A percentile compares a stretch with the other conserved stretches of the same genome.
Evolutionary conservation across 2,797 vertebrate genomes (phyloP).

Genomic region (Lutra lutra): DNA sequence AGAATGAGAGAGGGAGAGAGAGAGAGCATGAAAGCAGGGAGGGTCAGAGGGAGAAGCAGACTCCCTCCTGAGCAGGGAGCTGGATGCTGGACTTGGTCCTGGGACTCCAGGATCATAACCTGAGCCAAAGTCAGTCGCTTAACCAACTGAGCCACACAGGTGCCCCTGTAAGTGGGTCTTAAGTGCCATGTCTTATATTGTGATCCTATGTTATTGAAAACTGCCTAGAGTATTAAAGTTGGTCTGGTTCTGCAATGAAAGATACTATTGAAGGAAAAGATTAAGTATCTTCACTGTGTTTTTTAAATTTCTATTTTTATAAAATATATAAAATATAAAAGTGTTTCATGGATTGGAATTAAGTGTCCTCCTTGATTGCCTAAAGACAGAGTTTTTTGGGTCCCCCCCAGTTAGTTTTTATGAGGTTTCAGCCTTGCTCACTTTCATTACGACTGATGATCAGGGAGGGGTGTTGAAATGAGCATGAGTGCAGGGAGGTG

Average conservation of each 20-base stretch:
- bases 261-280: background rate
- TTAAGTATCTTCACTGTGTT: background rate
- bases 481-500: fast-evolving
- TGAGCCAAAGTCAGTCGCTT: too few species aligned
- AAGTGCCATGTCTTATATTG: background rate
- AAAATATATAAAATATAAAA: background rate
- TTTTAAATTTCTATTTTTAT: background rate
- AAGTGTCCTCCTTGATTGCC: too few species aligned
- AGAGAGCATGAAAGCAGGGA: too few species aligned
- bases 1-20: too few species aligned
- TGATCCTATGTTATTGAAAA: background rate
- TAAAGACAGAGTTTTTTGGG: background rate
- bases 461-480: background rate
- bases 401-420: background rate
- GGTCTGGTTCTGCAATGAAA: background rate
- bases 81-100: too few species aligned
- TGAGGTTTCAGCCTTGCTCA: background rate
- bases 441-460: background rate
- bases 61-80: too few species aligned
- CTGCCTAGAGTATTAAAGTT: background rate
- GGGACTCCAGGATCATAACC: too few species aligned
- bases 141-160: too few species aligned
- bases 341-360: background rate
- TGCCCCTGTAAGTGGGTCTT: background rate
- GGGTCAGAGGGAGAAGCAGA: too few species aligned